Evolutionary conservation across 2,888 invertebrate genomes (phyloP).

Genomic region (Apodemia hepburni): DNA sequence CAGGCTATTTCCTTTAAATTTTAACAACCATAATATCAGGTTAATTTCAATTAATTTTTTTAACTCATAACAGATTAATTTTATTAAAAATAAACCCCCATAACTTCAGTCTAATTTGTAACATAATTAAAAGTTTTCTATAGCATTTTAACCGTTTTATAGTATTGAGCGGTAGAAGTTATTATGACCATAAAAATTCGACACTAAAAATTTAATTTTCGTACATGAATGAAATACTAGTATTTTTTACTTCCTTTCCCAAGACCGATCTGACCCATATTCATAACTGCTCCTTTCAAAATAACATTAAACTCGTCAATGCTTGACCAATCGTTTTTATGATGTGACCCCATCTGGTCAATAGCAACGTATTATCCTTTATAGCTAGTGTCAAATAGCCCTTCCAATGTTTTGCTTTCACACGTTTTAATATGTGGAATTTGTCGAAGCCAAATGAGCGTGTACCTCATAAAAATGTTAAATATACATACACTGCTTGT

Average conservation of each 20-base stretch:
- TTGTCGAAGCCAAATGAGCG: constrained; percentile 57
- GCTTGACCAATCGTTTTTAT: constrained; percentile 73
- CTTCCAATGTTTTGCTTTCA: constrained; percentile 69
- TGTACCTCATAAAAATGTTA: constrained; percentile 62
- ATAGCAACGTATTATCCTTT: constrained; percentile 47
- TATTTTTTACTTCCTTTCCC: constrained; percentile 61
- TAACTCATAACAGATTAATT: no score
- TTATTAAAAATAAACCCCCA: no score
- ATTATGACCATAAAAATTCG: constrained; percentile 3
- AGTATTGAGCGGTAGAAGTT: neutral
- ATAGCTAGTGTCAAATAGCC: constrained; percentile 43
- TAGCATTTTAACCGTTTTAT: neutral
- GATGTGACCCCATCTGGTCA: constrained; percentile 53
- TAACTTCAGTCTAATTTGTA: no score
- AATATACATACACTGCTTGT: constrained; percentile 41
- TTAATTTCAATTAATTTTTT: no score
- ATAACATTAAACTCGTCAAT: constrained; percentile 59
- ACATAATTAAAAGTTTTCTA: neutral
- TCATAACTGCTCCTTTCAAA: constrained; percentile 47
- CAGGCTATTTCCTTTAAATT: no score
- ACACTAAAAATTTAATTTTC: constrained; percentile 17
- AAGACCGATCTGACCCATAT: constrained; percentile 68
- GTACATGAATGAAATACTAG: constrained; percentile 22
- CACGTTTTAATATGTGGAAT: constrained; percentile 69
- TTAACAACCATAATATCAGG: no score